Conservation (phyloP, 2,797 vertebrate genomes). For the Artibeus jamaicensis region DNA sequence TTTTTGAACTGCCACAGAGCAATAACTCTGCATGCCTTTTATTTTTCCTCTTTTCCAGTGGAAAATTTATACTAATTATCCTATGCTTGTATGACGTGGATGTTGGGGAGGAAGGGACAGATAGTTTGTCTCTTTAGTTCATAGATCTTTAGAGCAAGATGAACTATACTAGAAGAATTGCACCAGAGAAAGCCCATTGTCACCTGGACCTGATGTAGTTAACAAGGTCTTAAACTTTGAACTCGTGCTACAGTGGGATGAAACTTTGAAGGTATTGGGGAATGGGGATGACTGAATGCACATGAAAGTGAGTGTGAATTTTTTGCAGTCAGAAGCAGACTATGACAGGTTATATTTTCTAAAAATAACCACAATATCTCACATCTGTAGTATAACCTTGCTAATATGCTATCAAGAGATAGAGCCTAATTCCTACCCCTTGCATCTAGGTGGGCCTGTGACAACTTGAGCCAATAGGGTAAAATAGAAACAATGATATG, state of each 20-base stretch:
- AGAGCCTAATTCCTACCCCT: background rate
- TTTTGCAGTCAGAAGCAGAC: background rate
- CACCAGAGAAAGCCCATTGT: background rate
- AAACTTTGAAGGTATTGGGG: background rate
- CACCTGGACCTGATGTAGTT: background rate
- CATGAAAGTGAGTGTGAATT: background rate
- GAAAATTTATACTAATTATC: background rate
- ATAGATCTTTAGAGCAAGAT: background rate
- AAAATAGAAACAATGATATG: background rate
- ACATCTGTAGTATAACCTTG: background rate
- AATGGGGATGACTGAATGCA: background rate
- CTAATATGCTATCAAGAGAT: background rate
- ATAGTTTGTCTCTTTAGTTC: background rate
- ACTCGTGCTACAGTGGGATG: background rate
- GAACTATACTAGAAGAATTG: background rate
- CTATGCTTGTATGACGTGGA: background rate
- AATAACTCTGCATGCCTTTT: background rate
- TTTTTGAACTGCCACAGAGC: background rate
- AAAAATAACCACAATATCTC: background rate
- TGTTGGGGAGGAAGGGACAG: background rate
- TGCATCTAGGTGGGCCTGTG: background rate
- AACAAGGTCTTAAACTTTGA: background rate
- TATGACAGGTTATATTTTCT: background rate
- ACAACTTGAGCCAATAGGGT: background rate
- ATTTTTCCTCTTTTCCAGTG: background rate